Evolutionary conservation across 2,113 vertebrate genomes (phyloP).

Genomic region (Rhinolophus sinicus): DNA sequence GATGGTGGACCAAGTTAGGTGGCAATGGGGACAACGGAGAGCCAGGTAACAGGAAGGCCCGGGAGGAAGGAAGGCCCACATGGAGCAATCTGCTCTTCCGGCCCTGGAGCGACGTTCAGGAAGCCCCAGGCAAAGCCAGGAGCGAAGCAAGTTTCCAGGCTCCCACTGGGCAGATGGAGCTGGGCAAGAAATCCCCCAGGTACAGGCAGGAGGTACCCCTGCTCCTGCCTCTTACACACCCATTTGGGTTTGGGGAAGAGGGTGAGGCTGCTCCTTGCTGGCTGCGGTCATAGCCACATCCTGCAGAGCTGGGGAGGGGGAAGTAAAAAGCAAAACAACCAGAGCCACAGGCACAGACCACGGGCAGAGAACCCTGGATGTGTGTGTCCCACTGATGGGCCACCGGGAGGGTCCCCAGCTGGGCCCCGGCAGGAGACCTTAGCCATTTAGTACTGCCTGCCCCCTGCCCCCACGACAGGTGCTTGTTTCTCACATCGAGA

Average conservation of each 20-base stretch:
- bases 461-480: no score
- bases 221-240: conserved; percentile 14
- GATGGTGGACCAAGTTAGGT: neutral
- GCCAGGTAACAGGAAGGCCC: conserved; percentile 55
- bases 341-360: neutral
- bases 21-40: neutral
- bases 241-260: conserved; percentile 61
- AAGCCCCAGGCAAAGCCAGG: neutral
- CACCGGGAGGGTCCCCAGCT: neutral
- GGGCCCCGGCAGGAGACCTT: neutral
- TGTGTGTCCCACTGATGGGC: no score
- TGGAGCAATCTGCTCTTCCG: conserved; percentile 46
- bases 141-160: neutral
- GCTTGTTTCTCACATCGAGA: neutral
- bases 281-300: conserved; percentile 79
- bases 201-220: neutral
- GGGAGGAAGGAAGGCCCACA: conserved; percentile 59
- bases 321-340: conserved; percentile 79
- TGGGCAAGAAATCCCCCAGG: neutral
- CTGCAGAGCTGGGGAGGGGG: conserved; percentile 78
- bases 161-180: neutral
- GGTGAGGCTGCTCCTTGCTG: conserved; percentile 73
- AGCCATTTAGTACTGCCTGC: fast-evolving
- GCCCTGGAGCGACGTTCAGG: neutral
- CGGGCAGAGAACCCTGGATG: neutral